These are phyloP conservation scores for Myzus persicae DNA, from an alignment of 1,140 invertebrate species.

Conservation along the genomic window DNA sequence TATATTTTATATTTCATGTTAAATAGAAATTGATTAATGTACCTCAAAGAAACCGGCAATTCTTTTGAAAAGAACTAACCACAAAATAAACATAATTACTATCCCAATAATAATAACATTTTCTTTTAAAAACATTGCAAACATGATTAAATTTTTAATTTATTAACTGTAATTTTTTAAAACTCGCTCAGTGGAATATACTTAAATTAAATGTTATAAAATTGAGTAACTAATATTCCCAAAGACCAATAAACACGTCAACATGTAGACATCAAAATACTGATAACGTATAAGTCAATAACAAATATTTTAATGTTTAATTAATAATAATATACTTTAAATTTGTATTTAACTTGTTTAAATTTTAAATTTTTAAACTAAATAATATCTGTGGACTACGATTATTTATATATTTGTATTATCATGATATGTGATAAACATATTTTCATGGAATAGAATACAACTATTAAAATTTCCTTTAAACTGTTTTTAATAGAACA, in stretches of 20 bases:
- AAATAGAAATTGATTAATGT: background rate
- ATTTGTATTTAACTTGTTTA: no score
- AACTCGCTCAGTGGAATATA: background rate
- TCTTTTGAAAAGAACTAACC: constrained; percentile 32
- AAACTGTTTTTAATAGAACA: background rate
- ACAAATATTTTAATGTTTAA: no score
- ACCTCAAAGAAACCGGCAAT: background rate
- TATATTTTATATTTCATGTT: background rate
- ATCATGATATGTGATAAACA: background rate
- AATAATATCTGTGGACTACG: no score
- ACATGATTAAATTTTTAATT: background rate
- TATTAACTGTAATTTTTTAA: background rate
- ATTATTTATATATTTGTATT: background rate
- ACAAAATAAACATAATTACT: constrained; percentile 15
- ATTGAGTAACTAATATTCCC: background rate
- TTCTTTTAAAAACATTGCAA: background rate
- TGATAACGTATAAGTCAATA: background rate
- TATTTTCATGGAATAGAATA: background rate
- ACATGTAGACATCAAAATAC: background rate
- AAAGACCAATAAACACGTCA: background rate
- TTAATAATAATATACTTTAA: background rate
- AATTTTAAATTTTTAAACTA: no score
- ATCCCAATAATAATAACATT: constrained; percentile 22
- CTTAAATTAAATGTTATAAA: background rate
- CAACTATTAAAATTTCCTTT: background rate